Base-by-base conservation (phyloP, 2,888 invertebrate genomes). In the Latrodectus elegans region DNA sequence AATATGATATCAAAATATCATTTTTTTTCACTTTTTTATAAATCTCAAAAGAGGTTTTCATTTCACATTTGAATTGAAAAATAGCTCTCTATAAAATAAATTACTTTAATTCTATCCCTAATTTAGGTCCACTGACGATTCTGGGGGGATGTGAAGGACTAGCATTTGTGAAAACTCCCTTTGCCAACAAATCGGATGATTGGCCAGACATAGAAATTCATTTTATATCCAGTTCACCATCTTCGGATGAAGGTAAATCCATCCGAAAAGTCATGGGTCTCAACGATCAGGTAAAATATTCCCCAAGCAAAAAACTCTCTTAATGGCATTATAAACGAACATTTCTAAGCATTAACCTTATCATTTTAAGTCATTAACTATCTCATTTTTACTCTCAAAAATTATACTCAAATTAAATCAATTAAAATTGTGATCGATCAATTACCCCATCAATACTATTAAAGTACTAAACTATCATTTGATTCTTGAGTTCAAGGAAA, bases 121-220 rank as follows among this genome's bases (percentile, higher is more conserved):
- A 12, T 64, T 14, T 49, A 82, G 89, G 89, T 53, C 96, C 96
- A 0, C 94, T 96, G 95, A 96, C 96, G 0, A 94, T 94, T 0
- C 95, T 96, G 0, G 95, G 95, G 83, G 97, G 96, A 0, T 95
- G 97, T 2, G 97, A 97, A 92, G 97, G 95, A 0, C 92, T 97
- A 0, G 97, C 97, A 0, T 97, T 97, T 91, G 95, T 97, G 17
- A 95, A 95, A 52, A 97, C 97, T 0, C 97, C 97, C 92, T 97
- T 96, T 91, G 96, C 96, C 0, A 97, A 90, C 74, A 49, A 73
- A 80, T 94, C 95, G 0, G 96, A 97, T 83, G 97, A 97, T 92
- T 97, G 96, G 96, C 97, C 97, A 0, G 97, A 97, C 91, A 96
- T 97, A 89, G 96, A 97, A 91, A 96, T 97, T 91, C 97, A 97